These are phyloP conservation scores for Eupithecia inturbata DNA, from an alignment of 2,888 invertebrate genomes.

Conservation along the genomic window DNA sequence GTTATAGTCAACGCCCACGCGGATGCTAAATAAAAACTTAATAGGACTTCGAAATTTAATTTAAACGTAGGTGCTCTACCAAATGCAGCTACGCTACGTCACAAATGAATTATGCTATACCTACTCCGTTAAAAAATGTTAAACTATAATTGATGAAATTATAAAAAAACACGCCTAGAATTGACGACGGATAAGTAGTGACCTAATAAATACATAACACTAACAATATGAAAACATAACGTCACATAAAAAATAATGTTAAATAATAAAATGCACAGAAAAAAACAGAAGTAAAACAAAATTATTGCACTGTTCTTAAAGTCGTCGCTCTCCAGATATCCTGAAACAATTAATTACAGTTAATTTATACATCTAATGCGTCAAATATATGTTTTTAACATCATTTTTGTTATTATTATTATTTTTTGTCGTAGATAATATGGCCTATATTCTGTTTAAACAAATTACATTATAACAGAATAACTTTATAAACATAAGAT, in stretches of 20 bases:
- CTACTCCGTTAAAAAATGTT: not conserved
- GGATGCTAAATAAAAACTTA: not conserved
- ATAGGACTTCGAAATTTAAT: not conserved
- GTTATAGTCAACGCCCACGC: not conserved
- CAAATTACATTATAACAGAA: not conserved
- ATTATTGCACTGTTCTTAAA: slow-evolving; percentile 49
- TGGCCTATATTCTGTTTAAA: not conserved
- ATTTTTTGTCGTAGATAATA: not conserved
- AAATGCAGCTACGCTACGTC: not conserved
- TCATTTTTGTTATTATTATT: no score
- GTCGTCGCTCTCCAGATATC: slow-evolving; percentile 55
- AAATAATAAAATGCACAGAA: slow-evolving; percentile 70
- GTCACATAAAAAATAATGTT: slow-evolving; percentile 39
- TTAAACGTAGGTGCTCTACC: not conserved
- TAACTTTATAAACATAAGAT: not conserved
- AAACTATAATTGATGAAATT: slow-evolving; percentile 3
- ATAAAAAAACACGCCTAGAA: not conserved
- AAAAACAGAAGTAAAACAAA: slow-evolving; percentile 55
- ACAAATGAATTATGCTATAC: not conserved
- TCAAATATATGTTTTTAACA: not conserved
- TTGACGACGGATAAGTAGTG: not conserved
- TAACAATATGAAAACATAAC: slow-evolving; percentile 34
- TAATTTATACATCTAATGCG: not conserved
- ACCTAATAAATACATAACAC: slow-evolving; percentile 12
- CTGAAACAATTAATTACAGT: slow-evolving; percentile 58